phyloP scores from a whole-genome alignment of 2,888 invertebrate species.

The Megastigmus dorsalis region DNA sequence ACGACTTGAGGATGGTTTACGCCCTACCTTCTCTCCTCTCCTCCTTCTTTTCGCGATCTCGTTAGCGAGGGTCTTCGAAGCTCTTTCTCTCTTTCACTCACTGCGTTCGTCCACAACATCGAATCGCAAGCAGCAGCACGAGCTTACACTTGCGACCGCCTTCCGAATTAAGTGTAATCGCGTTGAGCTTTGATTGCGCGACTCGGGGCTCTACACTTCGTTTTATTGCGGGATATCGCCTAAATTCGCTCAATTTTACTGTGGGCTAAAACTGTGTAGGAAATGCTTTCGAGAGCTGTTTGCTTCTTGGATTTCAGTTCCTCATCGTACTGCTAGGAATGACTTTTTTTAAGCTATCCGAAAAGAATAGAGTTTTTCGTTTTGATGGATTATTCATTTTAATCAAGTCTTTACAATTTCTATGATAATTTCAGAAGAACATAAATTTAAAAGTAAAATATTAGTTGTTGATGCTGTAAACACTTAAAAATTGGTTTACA shows the following conservation, averaged over 20 bases:
- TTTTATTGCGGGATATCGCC: background rate
- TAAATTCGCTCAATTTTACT: slow-evolving; percentile 1
- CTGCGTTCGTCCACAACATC: no score
- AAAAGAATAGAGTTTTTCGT: no score
- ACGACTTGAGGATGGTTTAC: slow-evolving; percentile 36
- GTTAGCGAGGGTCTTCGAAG: slow-evolving; percentile 34
- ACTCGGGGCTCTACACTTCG: background rate
- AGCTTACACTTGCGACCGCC: background rate
- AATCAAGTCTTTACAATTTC: background rate
- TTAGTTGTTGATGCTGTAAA: no score
- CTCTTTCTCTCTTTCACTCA: no score
- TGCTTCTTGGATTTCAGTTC: no score
- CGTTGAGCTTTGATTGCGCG: slow-evolving; percentile 34
- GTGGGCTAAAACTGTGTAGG: background rate
- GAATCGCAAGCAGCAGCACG: no score
- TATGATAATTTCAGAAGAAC: no score
- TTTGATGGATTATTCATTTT: background rate
- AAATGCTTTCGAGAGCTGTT: no score
- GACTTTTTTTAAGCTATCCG: background rate
- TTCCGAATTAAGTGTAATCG: slow-evolving; percentile 43
- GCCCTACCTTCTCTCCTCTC: background rate
- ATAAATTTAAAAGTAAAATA: no score
- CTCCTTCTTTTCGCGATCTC: slow-evolving; percentile 26
- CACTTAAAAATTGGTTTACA: no score
- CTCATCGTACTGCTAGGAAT: no score